These are phyloP conservation scores for Halcyon smyrnensis DNA, from an alignment of 2,797 vertebrate species.

Conservation along the genomic window DNA sequence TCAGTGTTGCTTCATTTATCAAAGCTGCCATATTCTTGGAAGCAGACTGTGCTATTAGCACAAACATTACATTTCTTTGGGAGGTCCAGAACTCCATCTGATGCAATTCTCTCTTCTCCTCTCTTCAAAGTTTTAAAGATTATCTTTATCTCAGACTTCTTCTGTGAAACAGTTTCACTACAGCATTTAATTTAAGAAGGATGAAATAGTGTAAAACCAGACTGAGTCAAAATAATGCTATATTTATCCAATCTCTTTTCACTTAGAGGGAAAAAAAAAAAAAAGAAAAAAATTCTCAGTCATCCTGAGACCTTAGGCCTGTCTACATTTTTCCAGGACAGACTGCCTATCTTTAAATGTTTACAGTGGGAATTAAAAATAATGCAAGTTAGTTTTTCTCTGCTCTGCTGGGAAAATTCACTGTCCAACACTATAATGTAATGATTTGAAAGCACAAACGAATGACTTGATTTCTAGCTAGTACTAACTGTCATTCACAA, in stretches of 20 bases:
- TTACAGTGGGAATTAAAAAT: neutral
- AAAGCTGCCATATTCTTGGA: slow-evolving; percentile 58
- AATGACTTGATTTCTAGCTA: neutral
- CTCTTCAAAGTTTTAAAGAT: slow-evolving; percentile 30
- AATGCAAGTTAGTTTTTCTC: neutral
- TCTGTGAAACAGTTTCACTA: neutral
- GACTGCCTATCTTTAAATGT: neutral
- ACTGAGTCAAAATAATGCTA: neutral
- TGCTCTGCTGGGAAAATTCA: neutral
- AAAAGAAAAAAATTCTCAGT: neutral
- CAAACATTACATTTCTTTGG: slow-evolving; percentile 22
- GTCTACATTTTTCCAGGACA: neutral
- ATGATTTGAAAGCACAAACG: neutral
- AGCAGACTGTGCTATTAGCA: slow-evolving; percentile 10
- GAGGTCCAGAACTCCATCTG: slow-evolving; percentile 47
- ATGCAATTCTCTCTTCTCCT: slow-evolving; percentile 17
- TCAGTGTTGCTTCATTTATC: slow-evolving; percentile 41
- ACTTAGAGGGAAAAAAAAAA: neutral
- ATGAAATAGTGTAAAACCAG: neutral
- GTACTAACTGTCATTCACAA: neutral
- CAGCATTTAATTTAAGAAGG: slow-evolving; percentile 25
- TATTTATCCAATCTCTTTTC: neutral
- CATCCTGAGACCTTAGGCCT: neutral
- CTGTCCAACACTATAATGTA: neutral
- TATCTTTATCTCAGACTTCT: slow-evolving; percentile 29